Evolutionary conservation across 2,113 vertebrate species (phyloP), one percentile per base, ranked within the genome.

Genomic region (Arvicanthis niloticus): DNA sequence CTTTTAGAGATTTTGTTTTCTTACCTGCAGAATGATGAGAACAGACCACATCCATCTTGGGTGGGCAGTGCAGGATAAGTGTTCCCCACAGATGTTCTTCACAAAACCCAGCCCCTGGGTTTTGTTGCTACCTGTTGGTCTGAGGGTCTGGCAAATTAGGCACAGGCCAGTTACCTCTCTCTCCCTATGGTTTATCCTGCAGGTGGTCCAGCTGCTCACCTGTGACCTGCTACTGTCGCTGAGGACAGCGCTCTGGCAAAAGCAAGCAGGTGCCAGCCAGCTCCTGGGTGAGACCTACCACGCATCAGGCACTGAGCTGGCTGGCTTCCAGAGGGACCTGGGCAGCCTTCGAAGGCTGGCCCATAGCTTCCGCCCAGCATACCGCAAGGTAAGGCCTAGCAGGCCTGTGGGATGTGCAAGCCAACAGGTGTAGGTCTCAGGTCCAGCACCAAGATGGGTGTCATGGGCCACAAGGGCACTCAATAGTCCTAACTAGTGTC

Each of bases 251-350:
- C 98, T 99, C 86, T 99, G 99, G 99, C 99, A 99, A 97, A 99
- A 99, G 91, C 99, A 99, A 90, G 98, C 98, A 0, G 98, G 96
- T 0, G 53, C 98, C 97, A 98, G 98, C 97, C 99, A 99, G 93
- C 98, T 98, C 10, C 98, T 99, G 68, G 99, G 99, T 1, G 99
- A 99, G 96, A 98, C 99, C 5, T 99, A 99, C 97, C 99, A 99
- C 0, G 99, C 99, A 1, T 99, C 99, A 0, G 99, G 99, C 2
- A 97, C 99, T 0, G 99, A 99, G 97, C 97, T 99, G 97, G 99
- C 99, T 0, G 99, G 99, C 92, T 99, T 99, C 98, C 99, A 99
- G 98, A 99, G 99, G 0, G 99, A 99, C 98, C 99, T 99, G 5
- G 99, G 99, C 95, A 99, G 99, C 42, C 98, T 99, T 85, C 98